Base-by-base conservation (phyloP, 2,113 vertebrate species). In the Hemichromis elongatus region DNA sequence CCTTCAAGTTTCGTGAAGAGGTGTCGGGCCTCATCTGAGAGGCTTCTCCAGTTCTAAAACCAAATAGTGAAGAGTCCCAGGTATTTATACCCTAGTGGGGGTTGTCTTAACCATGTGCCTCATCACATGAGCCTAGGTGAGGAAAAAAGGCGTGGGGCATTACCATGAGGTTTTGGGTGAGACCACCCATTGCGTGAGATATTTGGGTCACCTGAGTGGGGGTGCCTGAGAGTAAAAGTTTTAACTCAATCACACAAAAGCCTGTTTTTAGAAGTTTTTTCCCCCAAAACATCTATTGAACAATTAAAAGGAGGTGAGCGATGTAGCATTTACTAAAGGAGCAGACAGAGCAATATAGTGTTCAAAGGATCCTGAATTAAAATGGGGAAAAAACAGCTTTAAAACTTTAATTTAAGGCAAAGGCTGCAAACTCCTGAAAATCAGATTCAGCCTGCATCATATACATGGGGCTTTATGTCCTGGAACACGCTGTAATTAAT, bases 21-120 rank as follows among this genome's bases (percentile, higher is more conserved):
- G 6, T 59, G 56, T 59, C 3, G 3, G n/a, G n/a, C n/a, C n/a
- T n/a, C n/a, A n/a, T n/a, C n/a, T n/a, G n/a, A n/a, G n/a, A n/a
- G n/a, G n/a, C 56, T 14, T 59, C 59, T 63, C 35, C 59, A 61
- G 57, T 61, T n/a, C 30, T 63, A 35, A 63, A 63, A 63, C 9
- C 18, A 63, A 13, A 63, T 63, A 33, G 6, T 63, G 19, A 10
- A n/a, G 33, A n/a, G 33, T 63, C 33, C 59, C 59, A 2, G 10
- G 19, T 63, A 63, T 63, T 63, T 37, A 63, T 63, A 63, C 30
- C 35, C 30, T 10, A 63, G 0, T 63, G 33, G 59, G 59, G 19
- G 4, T 21, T 63, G 59, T 61, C 57, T 61, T 33, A 61, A 61
- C 18, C 26, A 33, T 1, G 3, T 33, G 57, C 3, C 30, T 37